These are phyloP conservation scores for Cherax destructor DNA, from an alignment of 1,140 invertebrate species.

Conservation along the genomic window DNA sequence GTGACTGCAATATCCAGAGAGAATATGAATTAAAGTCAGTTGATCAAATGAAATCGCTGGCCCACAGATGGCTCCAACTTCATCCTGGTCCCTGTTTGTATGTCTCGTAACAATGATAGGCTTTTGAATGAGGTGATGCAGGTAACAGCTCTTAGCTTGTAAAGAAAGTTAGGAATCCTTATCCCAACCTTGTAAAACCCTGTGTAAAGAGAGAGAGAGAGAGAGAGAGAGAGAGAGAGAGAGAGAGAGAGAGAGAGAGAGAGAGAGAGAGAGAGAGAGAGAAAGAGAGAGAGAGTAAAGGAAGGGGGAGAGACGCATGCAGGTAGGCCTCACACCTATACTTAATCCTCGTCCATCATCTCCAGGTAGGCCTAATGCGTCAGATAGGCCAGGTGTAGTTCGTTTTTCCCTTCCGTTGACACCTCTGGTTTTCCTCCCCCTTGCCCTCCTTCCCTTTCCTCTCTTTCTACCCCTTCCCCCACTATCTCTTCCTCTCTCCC, in stretches of 20 bases:
- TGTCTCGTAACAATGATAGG: too few species aligned
- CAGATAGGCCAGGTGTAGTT: constrained; percentile 37
- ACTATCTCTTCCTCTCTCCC: not conserved
- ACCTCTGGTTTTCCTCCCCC: not conserved
- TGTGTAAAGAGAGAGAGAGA: too few species aligned
- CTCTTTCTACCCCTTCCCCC: not conserved
- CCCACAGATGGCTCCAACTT: too few species aligned
- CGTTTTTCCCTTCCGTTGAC: not conserved
- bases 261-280: constrained; percentile 8
- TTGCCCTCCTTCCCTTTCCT: not conserved
- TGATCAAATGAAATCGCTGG: too few species aligned
- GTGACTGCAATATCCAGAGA: too few species aligned
- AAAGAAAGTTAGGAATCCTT: too few species aligned
- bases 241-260: not conserved
- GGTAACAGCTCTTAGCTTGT: too few species aligned
- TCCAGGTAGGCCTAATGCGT: constrained; percentile 32
- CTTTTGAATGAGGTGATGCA: too few species aligned
- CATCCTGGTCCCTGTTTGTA: too few species aligned
- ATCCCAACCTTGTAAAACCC: too few species aligned
- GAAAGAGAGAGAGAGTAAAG: not conserved
- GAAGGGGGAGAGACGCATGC: not conserved
- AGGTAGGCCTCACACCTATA: constrained; percentile 26
- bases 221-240: not conserved
- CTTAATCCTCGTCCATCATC: constrained; percentile 55
- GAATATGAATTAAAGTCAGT: too few species aligned